Evolutionary conservation across 2,797 vertebrate genomes (phyloP).

Genomic region (Meda fulgida): DNA sequence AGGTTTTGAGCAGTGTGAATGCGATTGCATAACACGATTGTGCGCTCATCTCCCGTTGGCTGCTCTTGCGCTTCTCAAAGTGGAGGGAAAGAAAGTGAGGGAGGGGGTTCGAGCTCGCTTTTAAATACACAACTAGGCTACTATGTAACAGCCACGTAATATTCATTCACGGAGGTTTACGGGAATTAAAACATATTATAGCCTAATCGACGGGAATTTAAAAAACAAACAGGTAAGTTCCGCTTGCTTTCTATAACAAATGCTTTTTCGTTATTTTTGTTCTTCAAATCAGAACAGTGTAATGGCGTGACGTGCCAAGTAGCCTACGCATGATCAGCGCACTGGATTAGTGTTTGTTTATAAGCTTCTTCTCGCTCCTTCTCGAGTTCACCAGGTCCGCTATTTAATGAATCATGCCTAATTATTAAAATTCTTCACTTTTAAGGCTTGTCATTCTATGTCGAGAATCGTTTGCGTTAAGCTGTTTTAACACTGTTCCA

Average conservation of each 20-base stretch:
- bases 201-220: neutral
- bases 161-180: constrained; percentile 7
- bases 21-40: constrained; percentile 53
- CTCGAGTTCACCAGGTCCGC: neutral
- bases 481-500: neutral
- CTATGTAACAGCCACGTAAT: constrained; percentile 27
- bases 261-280: neutral
- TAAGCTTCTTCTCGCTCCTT: neutral
- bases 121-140: neutral
- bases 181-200: neutral
- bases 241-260: neutral
- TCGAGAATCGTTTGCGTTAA: neutral
- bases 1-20: neutral
- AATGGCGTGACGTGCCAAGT: constrained; percentile 34
- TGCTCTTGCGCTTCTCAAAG: constrained; percentile 31
- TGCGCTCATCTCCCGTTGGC: constrained; percentile 38
- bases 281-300: constrained; percentile 25
- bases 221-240: constrained; percentile 35
- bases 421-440: neutral
- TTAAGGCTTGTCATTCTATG: neutral
- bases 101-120: neutral
- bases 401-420: neutral
- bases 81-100: constrained; percentile 20
- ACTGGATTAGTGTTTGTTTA: constrained; percentile 45
- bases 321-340: constrained; percentile 21